Evolutionary conservation across 2,113 vertebrate species (phyloP).

Genomic region (Oxyura jamaicensis): DNA sequence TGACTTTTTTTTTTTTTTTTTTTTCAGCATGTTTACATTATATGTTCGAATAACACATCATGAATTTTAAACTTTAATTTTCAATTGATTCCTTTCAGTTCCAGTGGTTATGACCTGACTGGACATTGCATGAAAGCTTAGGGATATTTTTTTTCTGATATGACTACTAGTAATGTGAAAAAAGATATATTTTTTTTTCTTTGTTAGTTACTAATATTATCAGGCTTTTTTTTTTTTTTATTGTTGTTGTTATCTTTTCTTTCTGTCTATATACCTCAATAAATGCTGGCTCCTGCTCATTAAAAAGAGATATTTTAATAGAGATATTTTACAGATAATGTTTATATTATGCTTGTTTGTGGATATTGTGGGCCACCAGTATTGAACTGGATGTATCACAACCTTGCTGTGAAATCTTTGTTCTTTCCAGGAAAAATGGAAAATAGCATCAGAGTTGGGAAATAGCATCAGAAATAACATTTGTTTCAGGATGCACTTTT

Average conservation of each 20-base stretch:
- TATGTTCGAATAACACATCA: neutral
- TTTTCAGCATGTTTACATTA: neutral
- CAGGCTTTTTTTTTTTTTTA: neutral
- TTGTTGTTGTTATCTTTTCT: neutral
- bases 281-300: neutral
- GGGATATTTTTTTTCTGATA: neutral
- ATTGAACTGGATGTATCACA: neutral
- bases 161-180: neutral
- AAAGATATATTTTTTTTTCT: neutral
- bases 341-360: neutral
- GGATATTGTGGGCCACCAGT: neutral
- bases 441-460: neutral
- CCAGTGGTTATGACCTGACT: rapidly evolving
- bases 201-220: neutral
- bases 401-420: neutral
- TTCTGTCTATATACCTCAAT: neutral
- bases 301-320: neutral
- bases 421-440: neutral
- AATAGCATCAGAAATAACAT: neutral
- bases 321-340: neutral
- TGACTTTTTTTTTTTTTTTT: neutral
- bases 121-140: neutral
- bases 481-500: neutral
- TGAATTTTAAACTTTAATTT: neutral
- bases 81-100: neutral